Percentiles rank a stretch among this genome's conserved stretches.
These are phyloP conservation scores for Acanthochromis polyacanthus DNA, from an alignment of 2,113 vertebrate genomes.

Conservation along the genomic window DNA sequence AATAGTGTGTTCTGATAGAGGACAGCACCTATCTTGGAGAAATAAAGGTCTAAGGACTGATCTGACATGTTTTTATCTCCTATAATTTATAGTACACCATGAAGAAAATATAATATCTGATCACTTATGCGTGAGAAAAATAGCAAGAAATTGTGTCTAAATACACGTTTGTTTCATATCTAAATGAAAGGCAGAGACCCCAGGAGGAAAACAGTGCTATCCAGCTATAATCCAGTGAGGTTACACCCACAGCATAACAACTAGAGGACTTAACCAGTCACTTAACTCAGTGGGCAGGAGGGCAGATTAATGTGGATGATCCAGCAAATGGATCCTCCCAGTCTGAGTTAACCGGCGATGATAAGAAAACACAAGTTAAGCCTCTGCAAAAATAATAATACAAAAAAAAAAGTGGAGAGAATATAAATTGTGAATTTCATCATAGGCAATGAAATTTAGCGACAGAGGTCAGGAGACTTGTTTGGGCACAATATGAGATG, in stretches of 20 bases:
- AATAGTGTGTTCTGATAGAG: constrained; percentile 23
- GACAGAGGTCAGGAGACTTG: constrained; percentile 57
- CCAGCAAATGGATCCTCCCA: constrained; percentile 26
- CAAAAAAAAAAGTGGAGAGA: background rate
- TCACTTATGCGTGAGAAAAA: background rate
- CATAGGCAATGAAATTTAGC: constrained; percentile 46
- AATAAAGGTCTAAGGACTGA: constrained; percentile 2
- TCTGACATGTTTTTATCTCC: constrained; percentile 25
- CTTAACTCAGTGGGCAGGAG: constrained; percentile 16
- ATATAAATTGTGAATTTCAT: constrained; percentile 38
- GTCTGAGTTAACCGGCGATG: constrained; percentile 22
- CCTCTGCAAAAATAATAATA: constrained; percentile 23
- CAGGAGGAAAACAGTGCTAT: constrained; percentile 4
- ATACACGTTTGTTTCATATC: constrained; percentile 1
- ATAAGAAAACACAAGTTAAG: constrained; percentile 42
- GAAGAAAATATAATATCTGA: background rate
- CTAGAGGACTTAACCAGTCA: background rate
- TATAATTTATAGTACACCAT: background rate
- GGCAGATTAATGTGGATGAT: constrained; percentile 47
- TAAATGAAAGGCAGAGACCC: background rate
- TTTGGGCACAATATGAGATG: constrained; percentile 32
- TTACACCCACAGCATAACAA: background rate
- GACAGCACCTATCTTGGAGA: constrained; percentile 29
- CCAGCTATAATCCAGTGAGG: constrained; percentile 22
- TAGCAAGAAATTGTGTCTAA: background rate